These are phyloP conservation scores for Cygnus olor DNA, from an alignment of 2,797 vertebrate genomes.

Conservation along the genomic window DNA sequence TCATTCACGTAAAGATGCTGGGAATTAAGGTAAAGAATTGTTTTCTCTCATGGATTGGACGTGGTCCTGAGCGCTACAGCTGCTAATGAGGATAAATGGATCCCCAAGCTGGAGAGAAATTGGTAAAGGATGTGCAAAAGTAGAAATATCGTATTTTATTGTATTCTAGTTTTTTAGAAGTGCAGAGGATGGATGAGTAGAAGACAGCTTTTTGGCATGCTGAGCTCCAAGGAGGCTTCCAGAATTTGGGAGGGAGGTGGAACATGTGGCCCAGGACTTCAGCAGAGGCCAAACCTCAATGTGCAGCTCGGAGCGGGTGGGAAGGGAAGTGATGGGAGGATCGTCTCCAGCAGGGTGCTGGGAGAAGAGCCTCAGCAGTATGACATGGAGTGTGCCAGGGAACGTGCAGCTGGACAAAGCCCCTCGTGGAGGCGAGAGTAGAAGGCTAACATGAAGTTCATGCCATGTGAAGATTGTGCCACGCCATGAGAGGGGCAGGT, in stretches of 20 bases:
- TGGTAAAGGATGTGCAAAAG: background rate
- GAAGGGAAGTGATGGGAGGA: background rate
- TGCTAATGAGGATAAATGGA: background rate
- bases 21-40: background rate
- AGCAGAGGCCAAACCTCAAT: background rate
- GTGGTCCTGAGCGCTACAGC: background rate
- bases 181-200: constrained; percentile 48
- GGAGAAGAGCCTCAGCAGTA: background rate
- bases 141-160: background rate
- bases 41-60: background rate
- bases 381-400: background rate
- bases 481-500: background rate
- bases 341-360: background rate
- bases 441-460: background rate
- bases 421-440: background rate
- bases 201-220: constrained; percentile 50
- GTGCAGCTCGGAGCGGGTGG: background rate
- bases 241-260: constrained; percentile 24
- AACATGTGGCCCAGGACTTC: constrained; percentile 12
- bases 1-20: background rate
- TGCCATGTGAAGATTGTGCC: background rate
- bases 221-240: constrained; percentile 4
- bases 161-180: background rate
- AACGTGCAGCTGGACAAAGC: constrained; percentile 31
- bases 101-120: background rate